phyloP scores from a whole-genome alignment of 2,113 vertebrate species.

The Pampusana beccarii region DNA sequence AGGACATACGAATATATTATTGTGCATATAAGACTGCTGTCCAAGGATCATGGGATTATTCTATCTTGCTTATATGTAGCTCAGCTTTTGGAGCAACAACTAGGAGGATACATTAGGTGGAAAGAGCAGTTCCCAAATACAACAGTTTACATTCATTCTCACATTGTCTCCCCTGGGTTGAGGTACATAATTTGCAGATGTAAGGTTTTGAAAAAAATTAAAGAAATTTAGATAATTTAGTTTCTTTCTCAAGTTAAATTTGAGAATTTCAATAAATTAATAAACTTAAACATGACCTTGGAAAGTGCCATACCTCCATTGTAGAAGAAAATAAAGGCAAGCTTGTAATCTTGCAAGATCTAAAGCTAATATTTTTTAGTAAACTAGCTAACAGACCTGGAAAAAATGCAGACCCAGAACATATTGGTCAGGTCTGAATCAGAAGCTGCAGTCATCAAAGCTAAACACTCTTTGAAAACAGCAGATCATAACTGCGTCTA shows the following conservation, averaged over 20 bases:
- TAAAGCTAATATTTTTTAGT: background rate
- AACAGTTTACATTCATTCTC: background rate
- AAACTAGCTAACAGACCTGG: background rate
- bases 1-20: background rate
- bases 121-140: background rate
- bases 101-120: background rate
- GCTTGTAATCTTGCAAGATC: background rate
- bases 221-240: background rate
- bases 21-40: background rate
- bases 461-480: background rate
- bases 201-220: background rate
- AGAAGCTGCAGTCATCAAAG: background rate
- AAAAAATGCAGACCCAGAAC: background rate
- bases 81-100: background rate
- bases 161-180: background rate
- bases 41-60: background rate
- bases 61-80: background rate
- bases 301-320: background rate
- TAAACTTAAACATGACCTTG: background rate
- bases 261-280: background rate
- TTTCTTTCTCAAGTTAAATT: background rate
- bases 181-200: background rate
- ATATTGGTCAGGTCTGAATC: background rate
- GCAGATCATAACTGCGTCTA: background rate
- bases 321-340: background rate